These are phyloP conservation scores for Chamaetylas fuelleborni DNA, from an alignment of 2,113 vertebrate species.

Conservation along the genomic window DNA sequence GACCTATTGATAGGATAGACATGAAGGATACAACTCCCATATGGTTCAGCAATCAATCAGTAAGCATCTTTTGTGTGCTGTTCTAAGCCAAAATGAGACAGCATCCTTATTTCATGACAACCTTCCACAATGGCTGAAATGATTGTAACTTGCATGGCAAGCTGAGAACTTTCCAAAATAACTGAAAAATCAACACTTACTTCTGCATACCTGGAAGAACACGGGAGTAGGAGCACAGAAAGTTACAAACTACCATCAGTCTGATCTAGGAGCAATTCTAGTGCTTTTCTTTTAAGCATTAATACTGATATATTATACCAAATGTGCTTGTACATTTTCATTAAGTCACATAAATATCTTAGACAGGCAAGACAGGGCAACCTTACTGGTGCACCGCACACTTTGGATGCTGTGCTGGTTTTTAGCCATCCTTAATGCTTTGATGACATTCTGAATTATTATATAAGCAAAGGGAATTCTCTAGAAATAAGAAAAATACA, in stretches of 20 bases:
- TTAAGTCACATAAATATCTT: not conserved
- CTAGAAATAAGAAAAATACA: not conserved
- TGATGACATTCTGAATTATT: not conserved
- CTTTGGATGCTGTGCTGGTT: not conserved
- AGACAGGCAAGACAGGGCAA: conserved; percentile 54
- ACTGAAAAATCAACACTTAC: not conserved
- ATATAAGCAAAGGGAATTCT: not conserved
- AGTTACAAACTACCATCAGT: not conserved
- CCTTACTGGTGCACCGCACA: conserved; percentile 42
- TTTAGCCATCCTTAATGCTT: conserved; percentile 69
- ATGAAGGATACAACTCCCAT: not conserved
- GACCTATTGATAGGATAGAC: not conserved
- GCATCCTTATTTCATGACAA: not conserved
- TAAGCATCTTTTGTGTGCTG: not conserved
- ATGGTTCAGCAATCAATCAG: not conserved
- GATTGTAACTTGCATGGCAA: not conserved
- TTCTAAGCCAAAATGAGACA: not conserved
- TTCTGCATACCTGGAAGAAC: not conserved
- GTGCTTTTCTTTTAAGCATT: not conserved
- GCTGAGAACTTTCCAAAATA: not conserved
- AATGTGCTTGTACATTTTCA: conserved; percentile 12
- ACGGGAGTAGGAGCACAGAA: not conserved
- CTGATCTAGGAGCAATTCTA: not conserved
- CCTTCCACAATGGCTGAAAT: not conserved
- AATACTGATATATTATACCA: conserved; percentile 40